These are phyloP conservation scores for Drosophila arawakana DNA, from an alignment of 1,140 invertebrate genomes.

Conservation along the genomic window DNA sequence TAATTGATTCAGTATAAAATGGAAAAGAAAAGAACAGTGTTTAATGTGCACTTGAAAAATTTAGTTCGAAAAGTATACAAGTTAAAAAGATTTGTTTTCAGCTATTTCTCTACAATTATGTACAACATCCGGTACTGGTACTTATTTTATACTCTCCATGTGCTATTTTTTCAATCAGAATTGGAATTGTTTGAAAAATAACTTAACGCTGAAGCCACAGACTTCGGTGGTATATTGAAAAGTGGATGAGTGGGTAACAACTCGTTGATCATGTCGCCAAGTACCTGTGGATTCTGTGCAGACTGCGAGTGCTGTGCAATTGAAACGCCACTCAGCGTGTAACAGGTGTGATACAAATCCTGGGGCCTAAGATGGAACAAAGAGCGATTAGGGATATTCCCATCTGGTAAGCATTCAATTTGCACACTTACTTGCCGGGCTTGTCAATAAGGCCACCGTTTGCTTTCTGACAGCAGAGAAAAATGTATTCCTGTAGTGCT, in stretches of 20 bases:
- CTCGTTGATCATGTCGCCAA: slow-evolving; percentile 87
- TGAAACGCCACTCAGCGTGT: slow-evolving; percentile 97
- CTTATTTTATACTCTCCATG: slow-evolving; percentile 15
- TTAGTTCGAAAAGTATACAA: slow-evolving; percentile 44
- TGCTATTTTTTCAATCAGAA: slow-evolving; percentile 27
- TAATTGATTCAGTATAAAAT: neutral
- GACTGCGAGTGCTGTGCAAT: slow-evolving; percentile 93
- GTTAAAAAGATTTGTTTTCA: slow-evolving; percentile 18
- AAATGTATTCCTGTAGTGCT: slow-evolving; percentile 97
- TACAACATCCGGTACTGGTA: slow-evolving; percentile 1
- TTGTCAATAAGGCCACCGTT: slow-evolving; percentile 98
- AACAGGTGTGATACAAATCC: slow-evolving; percentile 99
- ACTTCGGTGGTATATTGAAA: slow-evolving; percentile 87
- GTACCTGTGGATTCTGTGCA: slow-evolving; percentile 85
- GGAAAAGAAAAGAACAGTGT: neutral
- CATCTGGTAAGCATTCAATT: neutral
- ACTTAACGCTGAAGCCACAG: slow-evolving; percentile 61
- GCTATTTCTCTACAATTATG: slow-evolving; percentile 15
- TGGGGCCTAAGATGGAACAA: slow-evolving; percentile 86
- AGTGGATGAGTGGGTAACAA: slow-evolving; percentile 88
- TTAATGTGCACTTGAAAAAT: slow-evolving; percentile 33
- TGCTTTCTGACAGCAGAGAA: slow-evolving; percentile 96
- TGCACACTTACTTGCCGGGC: slow-evolving; percentile 92
- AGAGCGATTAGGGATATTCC: neutral
- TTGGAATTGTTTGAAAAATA: slow-evolving; percentile 60